Evolutionary conservation across 2,888 invertebrate species (phyloP).

Genomic region (Dryomyza anilis): DNA sequence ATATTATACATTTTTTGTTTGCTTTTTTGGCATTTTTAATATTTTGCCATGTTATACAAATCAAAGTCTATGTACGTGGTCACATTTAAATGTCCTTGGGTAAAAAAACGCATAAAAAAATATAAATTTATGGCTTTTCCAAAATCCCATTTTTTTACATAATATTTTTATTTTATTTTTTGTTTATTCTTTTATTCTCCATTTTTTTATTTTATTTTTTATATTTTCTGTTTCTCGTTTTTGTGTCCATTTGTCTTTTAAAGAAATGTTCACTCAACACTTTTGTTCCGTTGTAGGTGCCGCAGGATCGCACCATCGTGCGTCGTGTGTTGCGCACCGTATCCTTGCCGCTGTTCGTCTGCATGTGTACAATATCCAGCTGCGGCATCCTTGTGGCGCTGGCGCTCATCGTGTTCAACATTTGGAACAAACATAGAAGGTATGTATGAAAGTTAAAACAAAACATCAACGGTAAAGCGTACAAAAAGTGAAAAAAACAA

Average conservation of each 20-base stretch:
- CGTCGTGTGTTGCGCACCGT: conserved; percentile 83
- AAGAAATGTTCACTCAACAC: not conserved
- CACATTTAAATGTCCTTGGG: not conserved
- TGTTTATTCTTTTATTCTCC: not conserved
- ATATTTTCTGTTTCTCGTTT: not conserved
- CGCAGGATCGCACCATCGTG: conserved; percentile 92
- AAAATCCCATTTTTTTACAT: not conserved
- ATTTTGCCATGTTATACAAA: too few species aligned
- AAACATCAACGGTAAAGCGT: not conserved
- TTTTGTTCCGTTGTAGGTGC: conserved; percentile 70
- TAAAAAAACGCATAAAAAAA: not conserved
- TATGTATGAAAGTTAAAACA: conserved; percentile 59
- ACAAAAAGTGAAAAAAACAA: not conserved
- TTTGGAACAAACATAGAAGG: conserved; percentile 91
- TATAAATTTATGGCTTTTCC: not conserved
- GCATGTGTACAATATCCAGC: conserved; percentile 89
- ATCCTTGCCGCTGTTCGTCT: conserved; percentile 87
- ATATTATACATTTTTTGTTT: too few species aligned
- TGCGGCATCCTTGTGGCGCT: conserved; percentile 87
- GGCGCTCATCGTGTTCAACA: conserved; percentile 88
- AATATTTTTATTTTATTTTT: not conserved
- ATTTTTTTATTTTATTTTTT: not conserved
- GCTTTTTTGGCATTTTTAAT: too few species aligned
- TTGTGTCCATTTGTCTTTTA: too few species aligned
- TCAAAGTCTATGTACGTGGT: too few species aligned